Evolutionary conservation across 1,140 invertebrate species (phyloP), one percentile per base, ranked within the genome.

Genomic region (Drosophila repleta): DNA sequence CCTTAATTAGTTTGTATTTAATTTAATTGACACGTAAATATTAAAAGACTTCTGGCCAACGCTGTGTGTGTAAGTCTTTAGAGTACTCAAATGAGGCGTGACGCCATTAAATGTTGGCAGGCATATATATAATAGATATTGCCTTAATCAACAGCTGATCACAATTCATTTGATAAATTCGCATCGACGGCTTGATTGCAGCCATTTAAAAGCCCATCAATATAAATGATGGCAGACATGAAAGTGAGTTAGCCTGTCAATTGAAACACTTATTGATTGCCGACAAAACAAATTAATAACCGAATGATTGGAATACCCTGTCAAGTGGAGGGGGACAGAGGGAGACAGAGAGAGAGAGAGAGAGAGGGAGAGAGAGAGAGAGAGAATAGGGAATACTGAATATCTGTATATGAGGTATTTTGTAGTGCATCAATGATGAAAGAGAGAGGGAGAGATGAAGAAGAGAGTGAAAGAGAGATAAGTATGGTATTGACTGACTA

Each of bases 1-100:
- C 46, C 53, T 69, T 64, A 88, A 87, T 88, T 87, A 83, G 83
- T 74, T 82, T 56, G 65, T 88, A 83, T 89, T 87, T 88, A 88
- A 87, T 88, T 79, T 72, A 76, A 87, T 87, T 87, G 51, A 65
- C 84, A 88, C 29, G 49, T 35, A 56, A 57, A 37, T 67, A 58
- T 58, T 73, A 83, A 88, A 80, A 37, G 29, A 37, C 35, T 26
- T 52, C 4, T 26, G 24, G 24, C 24, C 24, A 29, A 1, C 48
- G 41, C 32, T 35, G 32, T 13, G 66, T 72, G 55, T 35, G 35
- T 7, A 66, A 60, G 17, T 43, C 55, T 43, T 73, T 73, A 68
- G 49, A 48, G 56, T 41, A 61, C 32, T 61, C 60, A 46, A 18
- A 21, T 18, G 45, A 13, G 45, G 70, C 57, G 53, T 73, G 32